Base-by-base conservation (phyloP, 2,797 vertebrate genomes). In the Urocyon cinereoargenteus region DNA sequence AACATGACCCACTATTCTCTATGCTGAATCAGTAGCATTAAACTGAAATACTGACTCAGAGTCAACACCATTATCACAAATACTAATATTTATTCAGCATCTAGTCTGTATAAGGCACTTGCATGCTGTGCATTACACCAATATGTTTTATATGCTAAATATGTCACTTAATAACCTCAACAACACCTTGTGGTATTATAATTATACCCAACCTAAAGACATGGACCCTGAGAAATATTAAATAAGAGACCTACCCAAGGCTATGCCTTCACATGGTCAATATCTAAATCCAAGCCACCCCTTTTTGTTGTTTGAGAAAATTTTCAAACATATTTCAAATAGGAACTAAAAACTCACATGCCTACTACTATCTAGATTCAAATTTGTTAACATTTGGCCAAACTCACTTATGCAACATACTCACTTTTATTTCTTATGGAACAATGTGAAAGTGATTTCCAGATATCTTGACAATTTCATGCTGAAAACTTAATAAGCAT, bases 401-500 rank as follows among this genome's bases (percentile, higher is more conserved):
- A 81, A 84, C 73, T 82, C 4, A 0, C 26, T 73, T 62, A 90
- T 62, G 36, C 6, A 40, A 78, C 14, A 86, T 21, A 57, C 4
- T 86, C 24, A 92, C 7, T 90, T 61, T 70, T 79, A 51, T 89
- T 59, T 86, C 81, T 86, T 59, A 88, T 40, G 45, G 36, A 95
- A 77, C 14, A 16, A 51, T 34, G 31, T 19, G 22, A 45, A 96
- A 86, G 28, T 28, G 5, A 91, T 73, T 31, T 49, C 6, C 10
- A 87, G 45, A 28, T 62, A 73, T 49, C 62, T 78, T 55, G 64
- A 83, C 24, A 94, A 49, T 88, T 95, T 21, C 34, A 90, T 72
- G 45, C 31, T 84, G 18, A 96, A 96, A 96, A 82, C 40, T 79
- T 91, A 75, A 57, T 15, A 82, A 61, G 11, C 14, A 85, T 34